Evolutionary conservation across 1,140 invertebrate genomes (phyloP).

Genomic region (Aricia agestis): DNA sequence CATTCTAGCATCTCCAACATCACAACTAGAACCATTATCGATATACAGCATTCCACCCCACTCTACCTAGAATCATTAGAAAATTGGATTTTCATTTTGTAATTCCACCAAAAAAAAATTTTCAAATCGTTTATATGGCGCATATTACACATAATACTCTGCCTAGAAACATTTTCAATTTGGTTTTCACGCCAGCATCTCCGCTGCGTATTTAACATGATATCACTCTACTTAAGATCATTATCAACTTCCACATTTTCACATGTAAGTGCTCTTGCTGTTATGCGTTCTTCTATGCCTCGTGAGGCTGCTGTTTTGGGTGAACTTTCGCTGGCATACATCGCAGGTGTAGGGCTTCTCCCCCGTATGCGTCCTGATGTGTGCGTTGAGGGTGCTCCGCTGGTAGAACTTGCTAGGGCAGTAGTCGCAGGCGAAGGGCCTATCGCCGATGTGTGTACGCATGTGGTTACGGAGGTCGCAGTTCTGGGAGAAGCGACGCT

Average conservation of each 20-base stretch:
- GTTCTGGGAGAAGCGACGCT: slow-evolving; percentile 2
- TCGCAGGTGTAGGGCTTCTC: neutral
- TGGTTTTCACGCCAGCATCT: too few species aligned
- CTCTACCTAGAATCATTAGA: too few species aligned
- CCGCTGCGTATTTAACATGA: too few species aligned
- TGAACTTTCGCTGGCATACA: neutral
- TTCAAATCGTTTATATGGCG: too few species aligned
- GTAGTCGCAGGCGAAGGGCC: slow-evolving; percentile 26
- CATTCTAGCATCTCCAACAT: too few species aligned
- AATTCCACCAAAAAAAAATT: too few species aligned
- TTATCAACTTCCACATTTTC: neutral
- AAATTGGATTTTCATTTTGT: too few species aligned
- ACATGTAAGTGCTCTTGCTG: neutral
- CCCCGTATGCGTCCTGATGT: slow-evolving; percentile 1
- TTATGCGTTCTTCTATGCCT: neutral
- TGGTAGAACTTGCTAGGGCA: slow-evolving; percentile 26
- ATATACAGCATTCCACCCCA: too few species aligned
- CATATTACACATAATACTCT: too few species aligned
- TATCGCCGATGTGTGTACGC: slow-evolving; percentile 32
- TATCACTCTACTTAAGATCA: too few species aligned
- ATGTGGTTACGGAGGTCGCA: slow-evolving; percentile 29
- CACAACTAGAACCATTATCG: too few species aligned
- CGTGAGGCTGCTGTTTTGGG: neutral
- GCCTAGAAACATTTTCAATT: too few species aligned
- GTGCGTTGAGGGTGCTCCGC: slow-evolving; percentile 17